These are phyloP conservation scores for Coregonus clupeaformis DNA, from an alignment of 2,113 vertebrate species.

Conservation along the genomic window DNA sequence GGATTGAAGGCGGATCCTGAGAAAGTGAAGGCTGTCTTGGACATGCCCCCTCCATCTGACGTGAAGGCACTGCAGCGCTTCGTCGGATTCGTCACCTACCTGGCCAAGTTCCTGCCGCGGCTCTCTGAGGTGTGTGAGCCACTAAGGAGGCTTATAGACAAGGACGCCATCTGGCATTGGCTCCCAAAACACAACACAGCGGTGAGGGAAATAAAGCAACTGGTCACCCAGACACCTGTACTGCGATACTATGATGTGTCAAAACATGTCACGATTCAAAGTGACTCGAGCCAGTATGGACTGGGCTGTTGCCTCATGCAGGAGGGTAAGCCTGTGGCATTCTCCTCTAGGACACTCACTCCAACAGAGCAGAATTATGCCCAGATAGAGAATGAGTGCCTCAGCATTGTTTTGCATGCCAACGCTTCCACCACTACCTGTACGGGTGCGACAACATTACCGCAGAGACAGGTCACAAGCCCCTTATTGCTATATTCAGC, in stretches of 20 bases:
- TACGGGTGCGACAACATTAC: conserved; percentile 14
- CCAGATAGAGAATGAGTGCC: conserved; percentile 12
- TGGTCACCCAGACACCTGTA: conserved; percentile 15
- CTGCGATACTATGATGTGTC: no score
- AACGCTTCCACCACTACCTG: conserved; percentile 33
- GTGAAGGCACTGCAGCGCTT: no score
- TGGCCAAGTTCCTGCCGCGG: conserved; percentile 19
- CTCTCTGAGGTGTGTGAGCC: conserved; percentile 43
- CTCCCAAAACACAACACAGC: conserved; percentile 32
- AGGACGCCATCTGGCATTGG: neutral
- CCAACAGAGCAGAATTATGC: conserved; percentile 10
- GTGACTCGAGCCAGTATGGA: no score
- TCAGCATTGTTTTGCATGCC: neutral
- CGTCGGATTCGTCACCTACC: conserved; percentile 18
- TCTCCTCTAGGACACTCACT: conserved; percentile 26
- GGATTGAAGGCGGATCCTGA: no score
- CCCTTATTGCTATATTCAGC: no score
- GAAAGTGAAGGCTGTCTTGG: no score
- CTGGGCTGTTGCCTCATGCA: neutral
- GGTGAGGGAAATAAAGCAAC: conserved; percentile 37
- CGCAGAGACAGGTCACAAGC: conserved; percentile 32
- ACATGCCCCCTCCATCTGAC: no score
- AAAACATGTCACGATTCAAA: no score
- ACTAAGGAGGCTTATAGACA: neutral
- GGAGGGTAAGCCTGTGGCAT: conserved; percentile 24